Evolutionary conservation across 2,797 vertebrate species (phyloP).

Genomic region (Acomys russatus): DNA sequence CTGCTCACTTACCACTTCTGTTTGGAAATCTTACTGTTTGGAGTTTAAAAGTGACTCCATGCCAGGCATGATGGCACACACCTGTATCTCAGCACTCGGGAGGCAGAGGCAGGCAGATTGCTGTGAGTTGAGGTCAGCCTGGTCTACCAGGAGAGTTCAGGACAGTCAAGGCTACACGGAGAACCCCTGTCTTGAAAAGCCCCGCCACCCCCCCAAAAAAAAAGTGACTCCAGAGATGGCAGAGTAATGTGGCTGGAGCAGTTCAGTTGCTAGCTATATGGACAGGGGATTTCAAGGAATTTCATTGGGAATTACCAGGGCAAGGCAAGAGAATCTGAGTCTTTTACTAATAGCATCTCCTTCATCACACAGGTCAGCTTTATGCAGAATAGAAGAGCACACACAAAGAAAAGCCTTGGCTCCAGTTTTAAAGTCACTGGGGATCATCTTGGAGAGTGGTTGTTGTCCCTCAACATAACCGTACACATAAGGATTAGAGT

Average conservation of each 20-base stretch:
- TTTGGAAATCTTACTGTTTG: slow-evolving; percentile 43
- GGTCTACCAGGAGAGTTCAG: too few species aligned
- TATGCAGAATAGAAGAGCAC: not conserved
- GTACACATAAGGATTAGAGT: not conserved
- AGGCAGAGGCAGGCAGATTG: too few species aligned
- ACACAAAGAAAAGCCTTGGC: not conserved
- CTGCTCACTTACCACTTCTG: not conserved
- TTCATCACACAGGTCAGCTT: not conserved
- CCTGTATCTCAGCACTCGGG: too few species aligned
- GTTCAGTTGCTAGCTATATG: not conserved
- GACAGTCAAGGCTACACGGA: too few species aligned
- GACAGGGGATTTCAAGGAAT: not conserved
- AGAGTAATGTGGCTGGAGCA: not conserved
- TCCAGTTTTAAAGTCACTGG: not conserved
- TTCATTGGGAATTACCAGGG: not conserved
- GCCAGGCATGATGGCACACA: not conserved
- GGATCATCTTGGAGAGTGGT: not conserved
- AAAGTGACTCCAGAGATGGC: not conserved
- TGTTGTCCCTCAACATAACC: not conserved
- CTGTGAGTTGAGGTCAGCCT: too few species aligned
- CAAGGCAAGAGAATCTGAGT: not conserved
- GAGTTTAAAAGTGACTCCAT: not conserved
- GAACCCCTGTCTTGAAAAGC: too few species aligned
- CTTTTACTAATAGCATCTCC: not conserved
- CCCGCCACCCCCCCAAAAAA: too few species aligned